Conservation (phyloP, 2,888 invertebrate species). For the Aphidoletes aphidimyza region DNA sequence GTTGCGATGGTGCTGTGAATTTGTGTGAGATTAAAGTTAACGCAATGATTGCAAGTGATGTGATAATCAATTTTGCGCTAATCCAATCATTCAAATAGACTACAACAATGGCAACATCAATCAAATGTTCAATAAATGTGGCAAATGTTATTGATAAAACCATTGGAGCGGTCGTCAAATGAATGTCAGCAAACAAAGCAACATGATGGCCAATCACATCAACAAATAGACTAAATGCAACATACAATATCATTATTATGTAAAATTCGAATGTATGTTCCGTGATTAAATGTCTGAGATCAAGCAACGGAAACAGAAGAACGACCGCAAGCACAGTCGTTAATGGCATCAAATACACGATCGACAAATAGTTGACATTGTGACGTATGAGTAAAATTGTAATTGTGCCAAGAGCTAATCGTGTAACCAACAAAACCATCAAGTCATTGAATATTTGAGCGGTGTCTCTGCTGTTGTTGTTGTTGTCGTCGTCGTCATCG, state of each 20-base stretch:
- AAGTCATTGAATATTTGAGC: not conserved
- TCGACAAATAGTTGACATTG: conserved; percentile 12
- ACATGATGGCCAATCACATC: not conserved
- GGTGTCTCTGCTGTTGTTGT: no score
- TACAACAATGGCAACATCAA: not conserved
- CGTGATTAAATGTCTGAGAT: not conserved
- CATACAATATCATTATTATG: not conserved
- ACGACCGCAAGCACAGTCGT: not conserved
- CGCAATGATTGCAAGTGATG: conserved; percentile 7
- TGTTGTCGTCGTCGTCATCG: no score
- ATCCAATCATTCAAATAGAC: not conserved
- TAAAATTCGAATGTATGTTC: not conserved
- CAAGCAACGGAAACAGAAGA: not conserved
- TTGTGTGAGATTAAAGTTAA: not conserved
- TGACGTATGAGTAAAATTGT: not conserved
- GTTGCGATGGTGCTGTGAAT: not conserved
- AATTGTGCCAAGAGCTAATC: conserved; percentile 6
- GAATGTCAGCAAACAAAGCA: not conserved
- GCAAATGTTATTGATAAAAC: not conserved
- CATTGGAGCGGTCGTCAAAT: not conserved
- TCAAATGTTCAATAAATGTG: not conserved
- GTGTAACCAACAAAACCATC: not conserved
- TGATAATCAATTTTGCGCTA: not conserved
- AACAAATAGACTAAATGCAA: not conserved
- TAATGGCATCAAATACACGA: not conserved